Evolutionary conservation across 2,888 invertebrate species (phyloP).

Genomic region (Thera obeliscata): DNA sequence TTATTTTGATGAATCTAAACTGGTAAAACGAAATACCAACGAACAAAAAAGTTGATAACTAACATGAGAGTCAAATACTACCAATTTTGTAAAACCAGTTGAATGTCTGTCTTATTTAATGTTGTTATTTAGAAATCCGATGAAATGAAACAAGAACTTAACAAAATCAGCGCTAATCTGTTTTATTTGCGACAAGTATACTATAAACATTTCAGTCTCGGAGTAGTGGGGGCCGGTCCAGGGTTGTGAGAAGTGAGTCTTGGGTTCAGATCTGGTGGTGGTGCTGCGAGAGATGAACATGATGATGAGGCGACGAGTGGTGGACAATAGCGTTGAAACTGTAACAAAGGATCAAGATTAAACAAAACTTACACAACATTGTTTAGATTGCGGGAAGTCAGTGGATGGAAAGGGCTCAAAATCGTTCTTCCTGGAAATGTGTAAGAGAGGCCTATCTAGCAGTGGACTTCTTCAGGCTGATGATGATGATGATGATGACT

Average conservation of each 20-base stretch:
- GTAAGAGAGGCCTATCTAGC: no score
- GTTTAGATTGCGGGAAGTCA: no score
- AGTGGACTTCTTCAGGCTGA: no score
- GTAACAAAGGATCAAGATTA: conserved; percentile 45
- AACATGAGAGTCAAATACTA: no score
- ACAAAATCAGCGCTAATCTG: conserved; percentile 56
- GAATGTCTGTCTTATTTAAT: background rate
- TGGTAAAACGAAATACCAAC: no score
- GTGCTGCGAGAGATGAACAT: conserved; percentile 76
- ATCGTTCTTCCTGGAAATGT: no score
- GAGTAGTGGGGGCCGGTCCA: conserved; percentile 38
- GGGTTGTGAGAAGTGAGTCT: conserved; percentile 16
- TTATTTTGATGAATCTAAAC: no score
- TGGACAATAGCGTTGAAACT: conserved; percentile 86
- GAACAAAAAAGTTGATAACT: no score
- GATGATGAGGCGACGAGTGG: conserved; percentile 81
- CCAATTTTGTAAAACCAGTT: background rate
- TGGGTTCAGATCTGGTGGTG: conserved; percentile 54
- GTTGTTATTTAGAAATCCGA: background rate
- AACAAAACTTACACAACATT: no score
- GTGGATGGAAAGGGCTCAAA: no score
- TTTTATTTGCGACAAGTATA: conserved; percentile 48
- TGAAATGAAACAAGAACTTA: conserved; percentile 30
- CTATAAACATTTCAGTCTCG: conserved; percentile 51
- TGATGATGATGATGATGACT: no score